These are phyloP conservation scores for Siphamia tubifer DNA, from an alignment of 2,113 vertebrate species.

Conservation along the genomic window DNA sequence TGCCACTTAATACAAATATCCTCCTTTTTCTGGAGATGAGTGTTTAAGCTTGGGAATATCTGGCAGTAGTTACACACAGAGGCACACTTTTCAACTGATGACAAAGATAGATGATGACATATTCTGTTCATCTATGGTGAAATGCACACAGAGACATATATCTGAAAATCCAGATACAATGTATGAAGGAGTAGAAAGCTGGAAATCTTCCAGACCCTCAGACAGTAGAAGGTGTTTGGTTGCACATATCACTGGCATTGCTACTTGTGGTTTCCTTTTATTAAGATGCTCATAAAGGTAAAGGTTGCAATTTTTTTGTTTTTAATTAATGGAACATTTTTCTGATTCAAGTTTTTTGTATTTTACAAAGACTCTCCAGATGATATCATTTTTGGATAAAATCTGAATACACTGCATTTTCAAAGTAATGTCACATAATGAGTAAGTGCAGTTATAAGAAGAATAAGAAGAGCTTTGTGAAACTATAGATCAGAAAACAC, in stretches of 20 bases:
- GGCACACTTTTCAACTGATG: slow-evolving; percentile 15
- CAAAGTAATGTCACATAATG: background rate
- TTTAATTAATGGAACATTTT: background rate
- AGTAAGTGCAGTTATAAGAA: background rate
- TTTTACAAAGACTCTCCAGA: background rate
- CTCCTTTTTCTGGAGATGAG: background rate
- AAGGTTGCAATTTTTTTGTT: slow-evolving; percentile 21
- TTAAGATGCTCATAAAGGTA: slow-evolving; percentile 37
- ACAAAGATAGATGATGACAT: slow-evolving; percentile 46
- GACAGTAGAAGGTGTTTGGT: slow-evolving; percentile 58
- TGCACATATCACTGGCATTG: slow-evolving; percentile 42
- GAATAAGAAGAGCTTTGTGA: background rate
- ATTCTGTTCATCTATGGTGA: slow-evolving; percentile 18
- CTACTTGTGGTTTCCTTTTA: slow-evolving; percentile 49
- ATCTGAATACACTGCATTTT: too few relatives aligned
- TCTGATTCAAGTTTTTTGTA: background rate
- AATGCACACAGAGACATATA: slow-evolving; percentile 22
- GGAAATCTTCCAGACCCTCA: slow-evolving; percentile 58
- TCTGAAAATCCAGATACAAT: slow-evolving; percentile 20
- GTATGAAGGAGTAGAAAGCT: slow-evolving; percentile 28
- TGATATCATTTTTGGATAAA: background rate
- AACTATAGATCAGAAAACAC: background rate
- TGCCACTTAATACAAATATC: background rate
- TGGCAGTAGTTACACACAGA: background rate
- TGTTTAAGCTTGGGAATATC: background rate